Evolutionary conservation across 2,797 vertebrate genomes (phyloP).

Genomic region (Sciurus vulgaris): DNA sequence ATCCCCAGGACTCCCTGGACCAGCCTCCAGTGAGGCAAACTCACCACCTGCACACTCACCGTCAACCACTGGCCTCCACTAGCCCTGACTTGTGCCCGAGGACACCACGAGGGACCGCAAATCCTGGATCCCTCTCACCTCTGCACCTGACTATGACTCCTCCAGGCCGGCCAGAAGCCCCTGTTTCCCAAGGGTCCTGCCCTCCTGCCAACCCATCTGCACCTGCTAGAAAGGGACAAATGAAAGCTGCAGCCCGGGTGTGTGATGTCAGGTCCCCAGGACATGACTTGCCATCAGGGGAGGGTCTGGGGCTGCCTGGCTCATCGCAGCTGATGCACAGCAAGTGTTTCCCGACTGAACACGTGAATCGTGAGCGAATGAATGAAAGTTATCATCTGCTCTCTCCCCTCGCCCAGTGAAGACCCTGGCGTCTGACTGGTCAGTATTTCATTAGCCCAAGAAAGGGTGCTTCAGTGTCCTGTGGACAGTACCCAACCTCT

Average conservation of each 20-base stretch:
- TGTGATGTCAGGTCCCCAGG: background rate
- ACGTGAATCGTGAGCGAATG: background rate
- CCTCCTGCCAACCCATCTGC: background rate
- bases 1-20: background rate
- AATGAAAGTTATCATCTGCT: background rate
- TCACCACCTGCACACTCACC: too few species aligned
- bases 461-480: background rate
- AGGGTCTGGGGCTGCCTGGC: background rate
- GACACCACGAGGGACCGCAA: rapidly evolving
- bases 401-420: background rate
- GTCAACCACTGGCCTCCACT: background rate
- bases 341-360: background rate
- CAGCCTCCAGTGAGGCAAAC: background rate
- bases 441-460: background rate
- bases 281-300: background rate
- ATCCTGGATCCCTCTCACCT: too few species aligned
- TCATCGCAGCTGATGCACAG: background rate
- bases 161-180: rapidly evolving
- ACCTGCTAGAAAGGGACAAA: background rate
- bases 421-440: background rate
- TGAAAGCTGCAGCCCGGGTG: background rate
- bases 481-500: rapidly evolving
- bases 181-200: background rate
- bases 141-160: rapidly evolving
- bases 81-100: background rate